A percentile compares a stretch with the other conserved stretches of the same genome.
phyloP scores from a whole-genome alignment of 2,113 vertebrate species.

The Stomatorhinus ivindoensis region DNA sequence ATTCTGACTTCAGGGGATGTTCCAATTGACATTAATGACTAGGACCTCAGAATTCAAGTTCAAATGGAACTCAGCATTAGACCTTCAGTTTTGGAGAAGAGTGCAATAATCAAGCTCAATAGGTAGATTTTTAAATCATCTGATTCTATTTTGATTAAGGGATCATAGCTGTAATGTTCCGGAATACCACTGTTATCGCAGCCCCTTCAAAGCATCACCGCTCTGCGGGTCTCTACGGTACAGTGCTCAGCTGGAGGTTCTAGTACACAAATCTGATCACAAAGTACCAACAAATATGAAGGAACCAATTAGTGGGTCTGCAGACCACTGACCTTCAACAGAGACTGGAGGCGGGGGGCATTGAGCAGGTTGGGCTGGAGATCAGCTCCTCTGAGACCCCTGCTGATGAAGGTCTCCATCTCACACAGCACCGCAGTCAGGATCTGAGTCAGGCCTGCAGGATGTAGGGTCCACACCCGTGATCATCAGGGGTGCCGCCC shows the following conservation, averaged over 20 bases:
- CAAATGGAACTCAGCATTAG: no score
- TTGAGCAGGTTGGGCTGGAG: constrained; percentile 74
- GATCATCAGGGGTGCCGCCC: background rate
- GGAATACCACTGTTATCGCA: background rate
- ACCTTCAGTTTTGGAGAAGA: background rate
- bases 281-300: background rate
- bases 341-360: constrained; percentile 78
- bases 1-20: no score
- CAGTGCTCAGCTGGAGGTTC: background rate
- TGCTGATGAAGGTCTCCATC: constrained; percentile 66
- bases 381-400: constrained; percentile 66
- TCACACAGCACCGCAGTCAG: constrained; percentile 72
- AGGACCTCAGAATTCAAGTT: no score
- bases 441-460: constrained; percentile 73
- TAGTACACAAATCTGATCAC: background rate
- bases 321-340: constrained; percentile 71
- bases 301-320: background rate
- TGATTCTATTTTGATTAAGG: background rate
- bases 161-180: background rate
- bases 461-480: background rate
- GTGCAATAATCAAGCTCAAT: background rate
- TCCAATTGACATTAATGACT: no score
- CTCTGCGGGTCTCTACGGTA: background rate
- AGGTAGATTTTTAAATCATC: background rate
- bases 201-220: background rate